A percentile compares a stretch with the other conserved stretches of the same genome.
These are phyloP conservation scores for Momotus momota DNA, from an alignment of 2,797 vertebrate species.

Conservation along the genomic window DNA sequence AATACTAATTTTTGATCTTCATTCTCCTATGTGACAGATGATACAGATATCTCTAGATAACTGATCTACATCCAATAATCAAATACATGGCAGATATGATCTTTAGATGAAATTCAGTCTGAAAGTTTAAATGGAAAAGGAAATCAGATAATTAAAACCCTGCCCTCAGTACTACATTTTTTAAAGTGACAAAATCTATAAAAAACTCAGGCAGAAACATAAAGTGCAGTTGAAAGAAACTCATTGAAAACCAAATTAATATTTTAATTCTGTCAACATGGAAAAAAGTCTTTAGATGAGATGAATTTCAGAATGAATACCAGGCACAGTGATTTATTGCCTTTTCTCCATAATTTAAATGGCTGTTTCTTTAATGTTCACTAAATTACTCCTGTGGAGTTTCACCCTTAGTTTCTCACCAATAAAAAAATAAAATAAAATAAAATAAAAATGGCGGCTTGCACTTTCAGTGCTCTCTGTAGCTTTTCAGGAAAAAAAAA, in stretches of 20 bases:
- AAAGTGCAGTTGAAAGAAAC: constrained; percentile 56
- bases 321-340: constrained; percentile 50
- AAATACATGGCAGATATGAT: constrained; percentile 30
- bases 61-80: constrained; percentile 41
- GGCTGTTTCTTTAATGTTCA: constrained; percentile 38
- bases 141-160: constrained; percentile 66
- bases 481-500: background rate
- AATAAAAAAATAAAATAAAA: background rate
- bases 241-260: constrained; percentile 69
- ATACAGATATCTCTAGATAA: background rate
- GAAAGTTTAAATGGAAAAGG: constrained; percentile 64
- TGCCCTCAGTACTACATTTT: constrained; percentile 57
- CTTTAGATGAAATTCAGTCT: constrained; percentile 57
- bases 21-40: background rate
- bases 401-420: background rate
- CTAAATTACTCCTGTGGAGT: constrained; percentile 34
- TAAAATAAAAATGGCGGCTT: background rate
- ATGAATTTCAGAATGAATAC: constrained; percentile 22
- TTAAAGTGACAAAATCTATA: constrained; percentile 62
- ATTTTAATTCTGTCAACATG: constrained; percentile 66
- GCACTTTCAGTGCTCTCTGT: background rate
- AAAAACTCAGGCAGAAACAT: constrained; percentile 46
- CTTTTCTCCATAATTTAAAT: constrained; percentile 45
- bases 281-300: constrained; percentile 34
- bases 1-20: background rate